Evolutionary conservation across 1,140 invertebrate genomes (phyloP), one percentile per base, ranked within the genome.

Genomic region (Magallana angulata): DNA sequence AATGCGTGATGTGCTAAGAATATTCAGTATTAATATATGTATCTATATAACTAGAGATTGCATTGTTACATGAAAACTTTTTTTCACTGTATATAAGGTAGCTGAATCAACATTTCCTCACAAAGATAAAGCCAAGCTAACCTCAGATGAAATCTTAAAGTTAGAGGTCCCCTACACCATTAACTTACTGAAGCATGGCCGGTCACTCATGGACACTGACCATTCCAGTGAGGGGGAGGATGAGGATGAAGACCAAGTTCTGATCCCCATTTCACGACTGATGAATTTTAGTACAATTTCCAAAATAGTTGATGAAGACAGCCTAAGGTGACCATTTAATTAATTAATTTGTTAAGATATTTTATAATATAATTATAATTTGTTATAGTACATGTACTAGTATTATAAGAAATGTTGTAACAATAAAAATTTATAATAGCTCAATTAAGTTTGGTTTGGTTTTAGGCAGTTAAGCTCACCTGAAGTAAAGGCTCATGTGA

Each of bases 71-170:
- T 48, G 36, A 48, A 48, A 5, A 48, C 36, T 48, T 48, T 48
- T 80, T 80, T 0, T 12, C 12, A 18, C 76, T 18, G 16, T 16
- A 16, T 85, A 56, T 11, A 14, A 86, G 85, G 59, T 86, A 24
- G 76, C 76, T 48, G 76, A 86, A 48, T 81, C 68, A 14, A 62
- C 7, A n/a, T 86, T 81, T 86, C 85, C 85, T n/a, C 24, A 82
- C 57, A 71, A 82, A 18, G 85, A 86, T 56, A 60, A 30, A 14
- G 57, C 24, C 9, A 18, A 36, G 24, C 36, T 57, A 82, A 24
- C 57, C 6, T 24, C 76, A 60, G 85, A 82, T 7, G 80, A 81
- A n/a, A 82, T 59, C 62, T 58, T 86, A 14, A 36, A 36, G 58
- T 86, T n/a, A 36, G 85, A 86, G n/a, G 12, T 86, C 12, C 8